phyloP scores from a whole-genome alignment of 2,797 vertebrate genomes.

The Pseudochaenichthys georgianus region DNA sequence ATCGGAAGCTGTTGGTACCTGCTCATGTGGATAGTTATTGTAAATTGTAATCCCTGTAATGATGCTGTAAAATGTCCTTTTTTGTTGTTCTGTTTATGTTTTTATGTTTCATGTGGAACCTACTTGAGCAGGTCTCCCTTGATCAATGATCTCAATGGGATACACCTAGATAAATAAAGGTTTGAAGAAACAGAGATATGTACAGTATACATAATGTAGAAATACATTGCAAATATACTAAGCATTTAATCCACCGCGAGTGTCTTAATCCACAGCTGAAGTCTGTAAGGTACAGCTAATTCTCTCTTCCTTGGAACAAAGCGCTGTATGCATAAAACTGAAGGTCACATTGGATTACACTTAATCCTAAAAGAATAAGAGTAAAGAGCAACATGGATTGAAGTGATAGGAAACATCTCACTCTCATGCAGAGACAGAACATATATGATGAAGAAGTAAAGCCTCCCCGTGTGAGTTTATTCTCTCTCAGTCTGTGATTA shows the following conservation, averaged over 20 bases:
- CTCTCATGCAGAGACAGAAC: slow-evolving; percentile 17
- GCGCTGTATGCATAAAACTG: not conserved
- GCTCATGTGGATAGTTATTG: no score
- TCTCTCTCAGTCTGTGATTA: slow-evolving; percentile 56
- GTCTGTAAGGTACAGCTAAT: not conserved
- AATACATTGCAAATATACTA: not conserved
- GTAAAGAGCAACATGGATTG: not conserved
- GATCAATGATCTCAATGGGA: no score
- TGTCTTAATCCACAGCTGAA: slow-evolving; percentile 6
- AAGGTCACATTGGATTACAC: slow-evolving; percentile 14
- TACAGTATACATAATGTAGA: not conserved
- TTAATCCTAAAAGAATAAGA: not conserved
- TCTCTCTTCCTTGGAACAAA: slow-evolving; percentile 9
- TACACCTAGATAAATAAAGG: no score
- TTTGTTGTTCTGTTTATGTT: no score
- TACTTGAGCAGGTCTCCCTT: no score
- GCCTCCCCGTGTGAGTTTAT: slow-evolving; percentile 17
- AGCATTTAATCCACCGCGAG: not conserved
- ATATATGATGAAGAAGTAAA: slow-evolving; percentile 25
- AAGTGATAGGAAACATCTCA: slow-evolving; percentile 1
- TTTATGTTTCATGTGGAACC: no score
- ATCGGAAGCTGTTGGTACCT: no score
- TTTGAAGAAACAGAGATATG: not conserved
- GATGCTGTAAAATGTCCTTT: no score
- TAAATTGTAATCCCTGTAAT: no score